These are phyloP conservation scores for Nautilus pompilius DNA, from an alignment of 1,140 invertebrate species.

Conservation along the genomic window DNA sequence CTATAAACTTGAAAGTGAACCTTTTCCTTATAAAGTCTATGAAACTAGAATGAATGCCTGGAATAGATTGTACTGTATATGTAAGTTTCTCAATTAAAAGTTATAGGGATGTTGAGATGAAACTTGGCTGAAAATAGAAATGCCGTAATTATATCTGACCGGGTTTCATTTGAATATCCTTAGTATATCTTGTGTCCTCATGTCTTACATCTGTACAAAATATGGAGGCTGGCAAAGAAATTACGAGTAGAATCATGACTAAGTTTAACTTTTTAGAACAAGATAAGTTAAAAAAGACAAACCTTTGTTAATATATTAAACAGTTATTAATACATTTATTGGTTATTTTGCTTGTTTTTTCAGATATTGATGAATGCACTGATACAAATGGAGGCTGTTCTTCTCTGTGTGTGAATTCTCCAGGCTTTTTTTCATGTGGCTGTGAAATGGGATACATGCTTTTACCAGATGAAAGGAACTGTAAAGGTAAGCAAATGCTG, in stretches of 20 bases:
- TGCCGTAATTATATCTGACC: too few species aligned
- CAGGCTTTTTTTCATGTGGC: slow-evolving; percentile 72
- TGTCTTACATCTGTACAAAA: background rate
- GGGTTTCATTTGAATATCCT: too few species aligned
- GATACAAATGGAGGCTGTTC: slow-evolving; percentile 65
- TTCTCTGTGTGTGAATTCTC: slow-evolving; percentile 68
- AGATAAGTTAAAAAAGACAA: background rate
- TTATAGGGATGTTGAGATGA: too few species aligned
- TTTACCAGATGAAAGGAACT: slow-evolving; percentile 63
- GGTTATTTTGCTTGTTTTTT: slow-evolving; percentile 44
- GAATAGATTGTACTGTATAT: too few species aligned
- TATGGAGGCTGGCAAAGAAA: background rate
- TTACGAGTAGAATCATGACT: background rate
- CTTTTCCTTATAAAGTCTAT: too few species aligned
- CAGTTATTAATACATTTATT: background rate
- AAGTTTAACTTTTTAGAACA: background rate
- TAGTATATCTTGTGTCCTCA: too few species aligned
- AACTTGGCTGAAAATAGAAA: too few species aligned
- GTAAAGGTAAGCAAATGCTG: slow-evolving; percentile 61
- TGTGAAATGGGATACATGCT: slow-evolving; percentile 70
- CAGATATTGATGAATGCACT: slow-evolving; percentile 69
- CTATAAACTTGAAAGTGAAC: too few species aligned
- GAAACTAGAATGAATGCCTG: too few species aligned
- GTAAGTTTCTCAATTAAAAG: too few species aligned
- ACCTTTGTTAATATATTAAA: background rate